Conservation (phyloP, 2,113 vertebrate species). For the Chlorocebus sabaeus region DNA sequence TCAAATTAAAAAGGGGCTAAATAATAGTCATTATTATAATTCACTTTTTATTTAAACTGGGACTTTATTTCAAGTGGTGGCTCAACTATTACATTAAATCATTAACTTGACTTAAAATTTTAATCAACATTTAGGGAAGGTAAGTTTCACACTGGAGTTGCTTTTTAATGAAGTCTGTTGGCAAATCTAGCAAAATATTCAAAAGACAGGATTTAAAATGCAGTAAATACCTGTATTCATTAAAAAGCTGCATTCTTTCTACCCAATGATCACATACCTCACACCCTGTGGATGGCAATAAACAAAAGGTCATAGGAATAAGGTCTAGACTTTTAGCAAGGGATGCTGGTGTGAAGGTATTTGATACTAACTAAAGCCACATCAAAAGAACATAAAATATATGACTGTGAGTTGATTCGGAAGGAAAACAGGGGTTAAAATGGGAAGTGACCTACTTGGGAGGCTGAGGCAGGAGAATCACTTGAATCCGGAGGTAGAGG, state of each 20-base stretch:
- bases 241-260: slow-evolving; percentile 22
- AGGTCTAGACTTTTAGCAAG: neutral
- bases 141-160: slow-evolving; percentile 54
- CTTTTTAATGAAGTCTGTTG: slow-evolving; percentile 45
- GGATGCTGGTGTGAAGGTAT: neutral
- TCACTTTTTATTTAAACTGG: neutral
- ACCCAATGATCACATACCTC: neutral
- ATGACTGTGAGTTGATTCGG: neutral
- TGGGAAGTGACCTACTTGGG: too few species aligned
- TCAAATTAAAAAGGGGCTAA: neutral
- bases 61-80: neutral
- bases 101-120: slow-evolving; percentile 56
- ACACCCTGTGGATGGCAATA: too few species aligned
- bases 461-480: too few species aligned
- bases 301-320: neutral
- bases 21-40: neutral
- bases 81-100: slow-evolving; percentile 39
- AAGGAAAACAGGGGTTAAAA: neutral
- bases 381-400: neutral
- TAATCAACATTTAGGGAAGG: slow-evolving; percentile 41
- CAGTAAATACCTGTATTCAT: neutral
- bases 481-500: too few species aligned
- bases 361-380: neutral
- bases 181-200: slow-evolving; percentile 28
- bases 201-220: slow-evolving; percentile 23